Evolutionary conservation across 2,797 vertebrate genomes (phyloP).

Genomic region (Typhlichthys eigenmanni): DNA sequence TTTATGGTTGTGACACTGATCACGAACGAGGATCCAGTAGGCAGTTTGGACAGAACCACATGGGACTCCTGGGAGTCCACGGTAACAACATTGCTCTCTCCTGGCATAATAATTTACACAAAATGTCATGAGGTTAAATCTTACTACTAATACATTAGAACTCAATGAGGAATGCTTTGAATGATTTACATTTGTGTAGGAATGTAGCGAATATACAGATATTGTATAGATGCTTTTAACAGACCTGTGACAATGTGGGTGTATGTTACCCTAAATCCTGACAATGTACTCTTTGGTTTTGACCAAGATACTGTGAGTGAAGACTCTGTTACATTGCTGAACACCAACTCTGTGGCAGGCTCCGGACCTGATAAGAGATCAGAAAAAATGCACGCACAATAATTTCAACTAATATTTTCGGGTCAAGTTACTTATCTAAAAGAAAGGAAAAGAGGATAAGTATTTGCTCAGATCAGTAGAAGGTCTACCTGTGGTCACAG

Average conservation of each 20-base stretch:
- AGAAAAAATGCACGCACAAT: not conserved
- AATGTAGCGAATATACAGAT: not conserved
- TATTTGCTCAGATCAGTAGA: no score
- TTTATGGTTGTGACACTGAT: constrained; percentile 72
- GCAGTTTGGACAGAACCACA: constrained; percentile 74
- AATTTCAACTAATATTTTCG: not conserved
- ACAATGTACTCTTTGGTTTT: constrained; percentile 74
- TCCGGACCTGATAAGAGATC: constrained; percentile 77
- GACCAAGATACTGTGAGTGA: constrained; percentile 81
- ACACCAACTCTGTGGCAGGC: constrained; percentile 80
- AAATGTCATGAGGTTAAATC: constrained; percentile 4
- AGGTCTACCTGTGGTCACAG: constrained; percentile 70
- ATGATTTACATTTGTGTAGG: not conserved
- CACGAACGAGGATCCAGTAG: constrained; percentile 76
- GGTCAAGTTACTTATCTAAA: not conserved
- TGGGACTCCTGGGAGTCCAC: constrained; percentile 67
- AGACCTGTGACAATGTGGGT: constrained; percentile 82
- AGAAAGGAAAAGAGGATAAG: not conserved
- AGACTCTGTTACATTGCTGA: constrained; percentile 82
- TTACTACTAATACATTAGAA: not conserved
- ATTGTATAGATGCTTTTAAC: constrained; percentile 11
- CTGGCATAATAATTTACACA: constrained; percentile 54
- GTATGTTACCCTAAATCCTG: constrained; percentile 84
- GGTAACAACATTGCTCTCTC: constrained; percentile 75
- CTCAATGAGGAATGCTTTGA: not conserved